These are phyloP conservation scores for Gobio gobio DNA, from an alignment of 2,113 vertebrate genomes.

Conservation along the genomic window DNA sequence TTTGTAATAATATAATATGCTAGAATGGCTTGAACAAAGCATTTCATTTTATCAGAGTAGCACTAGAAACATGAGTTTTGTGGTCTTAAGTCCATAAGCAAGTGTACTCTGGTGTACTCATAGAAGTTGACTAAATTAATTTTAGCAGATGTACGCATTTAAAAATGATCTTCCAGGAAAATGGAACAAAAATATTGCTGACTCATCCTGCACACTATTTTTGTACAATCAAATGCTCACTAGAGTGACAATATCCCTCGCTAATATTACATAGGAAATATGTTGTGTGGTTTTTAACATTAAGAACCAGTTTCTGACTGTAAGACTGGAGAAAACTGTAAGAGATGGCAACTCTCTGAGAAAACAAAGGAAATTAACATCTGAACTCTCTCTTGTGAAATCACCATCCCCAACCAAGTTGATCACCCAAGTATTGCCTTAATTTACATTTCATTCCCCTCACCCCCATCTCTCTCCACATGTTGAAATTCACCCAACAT, in stretches of 20 bases:
- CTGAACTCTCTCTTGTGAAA: no score
- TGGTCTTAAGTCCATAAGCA: neutral
- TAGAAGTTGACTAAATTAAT: neutral
- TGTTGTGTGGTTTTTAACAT: neutral
- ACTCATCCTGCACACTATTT: neutral
- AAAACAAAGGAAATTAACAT: no score
- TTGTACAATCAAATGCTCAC: neutral
- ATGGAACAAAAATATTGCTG: neutral
- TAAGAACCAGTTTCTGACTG: neutral
- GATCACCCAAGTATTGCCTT: no score
- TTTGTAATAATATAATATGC: neutral
- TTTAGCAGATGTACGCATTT: neutral
- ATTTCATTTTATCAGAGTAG: neutral
- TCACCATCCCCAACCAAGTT: no score
- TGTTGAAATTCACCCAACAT: no score
- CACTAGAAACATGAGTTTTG: neutral
- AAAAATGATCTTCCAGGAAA: neutral
- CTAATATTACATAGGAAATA: neutral
- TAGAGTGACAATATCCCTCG: neutral
- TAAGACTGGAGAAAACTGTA: no score
- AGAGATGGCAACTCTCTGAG: no score
- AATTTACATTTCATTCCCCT: no score
- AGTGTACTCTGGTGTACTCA: neutral
- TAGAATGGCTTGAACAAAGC: neutral
- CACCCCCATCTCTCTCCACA: no score